These are phyloP conservation scores for Amphilophus citrinellus DNA, from an alignment of 2,113 vertebrate species.

Conservation along the genomic window DNA sequence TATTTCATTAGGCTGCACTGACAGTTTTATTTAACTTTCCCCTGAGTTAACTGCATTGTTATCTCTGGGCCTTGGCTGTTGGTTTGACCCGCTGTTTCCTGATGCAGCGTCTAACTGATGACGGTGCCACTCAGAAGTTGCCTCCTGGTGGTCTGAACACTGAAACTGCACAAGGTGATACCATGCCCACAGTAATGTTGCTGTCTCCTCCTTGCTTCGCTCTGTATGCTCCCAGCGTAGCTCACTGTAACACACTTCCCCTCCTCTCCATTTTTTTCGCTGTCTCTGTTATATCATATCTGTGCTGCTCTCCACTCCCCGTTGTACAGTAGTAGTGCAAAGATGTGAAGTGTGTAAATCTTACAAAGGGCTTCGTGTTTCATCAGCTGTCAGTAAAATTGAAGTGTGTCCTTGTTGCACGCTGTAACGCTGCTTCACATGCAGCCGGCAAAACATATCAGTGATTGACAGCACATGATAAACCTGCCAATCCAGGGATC, in stretches of 20 bases:
- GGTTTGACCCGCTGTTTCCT: slow-evolving; percentile 67
- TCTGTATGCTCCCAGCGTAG: slow-evolving; percentile 10
- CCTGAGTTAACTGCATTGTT: slow-evolving; percentile 27
- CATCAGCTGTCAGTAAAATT: slow-evolving; percentile 65
- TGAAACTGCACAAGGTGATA: slow-evolving; percentile 82
- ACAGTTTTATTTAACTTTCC: slow-evolving; percentile 1
- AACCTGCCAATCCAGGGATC: slow-evolving; percentile 47
- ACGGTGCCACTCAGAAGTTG: slow-evolving; percentile 76
- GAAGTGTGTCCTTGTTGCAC: slow-evolving; percentile 59
- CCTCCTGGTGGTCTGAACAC: slow-evolving; percentile 80
- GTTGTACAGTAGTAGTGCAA: slow-evolving; percentile 24
- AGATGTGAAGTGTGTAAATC: slow-evolving; percentile 56
- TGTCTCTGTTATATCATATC: slow-evolving; percentile 31
- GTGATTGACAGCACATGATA: slow-evolving; percentile 66
- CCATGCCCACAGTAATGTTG: slow-evolving; percentile 17
- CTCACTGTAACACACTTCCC: slow-evolving; percentile 7
- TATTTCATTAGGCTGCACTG: neutral
- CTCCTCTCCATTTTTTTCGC: neutral
- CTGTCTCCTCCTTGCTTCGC: slow-evolving; percentile 29
- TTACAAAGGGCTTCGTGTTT: slow-evolving; percentile 34
- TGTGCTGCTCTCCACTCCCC: slow-evolving; percentile 8
- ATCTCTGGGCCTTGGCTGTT: slow-evolving; percentile 34
- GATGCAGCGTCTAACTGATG: slow-evolving; percentile 76
- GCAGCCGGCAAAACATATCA: slow-evolving; percentile 51
- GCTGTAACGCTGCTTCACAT: slow-evolving; percentile 33